phyloP scores from a whole-genome alignment of 35 echinoderm and acorn worm species.

The Ptychodera flava region DNA sequence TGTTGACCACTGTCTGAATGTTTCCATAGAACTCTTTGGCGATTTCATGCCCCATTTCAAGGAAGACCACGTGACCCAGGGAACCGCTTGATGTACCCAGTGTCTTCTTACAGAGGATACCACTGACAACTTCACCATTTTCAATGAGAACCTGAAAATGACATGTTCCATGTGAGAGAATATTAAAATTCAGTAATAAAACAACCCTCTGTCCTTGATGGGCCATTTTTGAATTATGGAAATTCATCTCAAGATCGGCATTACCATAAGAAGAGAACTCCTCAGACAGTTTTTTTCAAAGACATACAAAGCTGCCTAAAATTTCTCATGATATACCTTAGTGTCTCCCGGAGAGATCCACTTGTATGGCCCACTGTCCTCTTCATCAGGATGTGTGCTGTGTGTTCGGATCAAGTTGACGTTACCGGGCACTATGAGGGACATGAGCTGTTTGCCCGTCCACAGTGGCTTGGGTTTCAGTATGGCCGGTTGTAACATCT shows the following conservation, averaged over 20 bases:
- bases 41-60: constrained; percentile 79
- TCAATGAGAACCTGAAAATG: constrained; percentile 74
- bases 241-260: too few relatives aligned
- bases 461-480: constrained; percentile 92
- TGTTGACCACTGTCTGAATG: constrained; percentile 90
- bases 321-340: too few relatives aligned
- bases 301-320: too few relatives aligned
- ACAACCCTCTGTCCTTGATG: too few relatives aligned
- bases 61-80: constrained; percentile 91
- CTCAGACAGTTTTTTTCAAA: too few relatives aligned
- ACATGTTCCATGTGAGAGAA: too few relatives aligned
- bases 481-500: constrained; percentile 90
- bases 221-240: too few relatives aligned
- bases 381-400: constrained; percentile 95
- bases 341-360: constrained; percentile 98
- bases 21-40: constrained; percentile 94
- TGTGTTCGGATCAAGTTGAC: constrained; percentile 86
- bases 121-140: constrained; percentile 86
- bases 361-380: constrained; percentile 93
- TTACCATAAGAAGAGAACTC: too few relatives aligned
- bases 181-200: too few relatives aligned
- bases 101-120: constrained; percentile 97
- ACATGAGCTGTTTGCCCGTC: constrained; percentile 97
- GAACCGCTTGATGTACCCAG: constrained; percentile 86
- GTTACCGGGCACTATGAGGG: constrained; percentile 75